phyloP scores from a whole-genome alignment of 2,113 vertebrate genomes.

The Nothoprocta pentlandii region DNA sequence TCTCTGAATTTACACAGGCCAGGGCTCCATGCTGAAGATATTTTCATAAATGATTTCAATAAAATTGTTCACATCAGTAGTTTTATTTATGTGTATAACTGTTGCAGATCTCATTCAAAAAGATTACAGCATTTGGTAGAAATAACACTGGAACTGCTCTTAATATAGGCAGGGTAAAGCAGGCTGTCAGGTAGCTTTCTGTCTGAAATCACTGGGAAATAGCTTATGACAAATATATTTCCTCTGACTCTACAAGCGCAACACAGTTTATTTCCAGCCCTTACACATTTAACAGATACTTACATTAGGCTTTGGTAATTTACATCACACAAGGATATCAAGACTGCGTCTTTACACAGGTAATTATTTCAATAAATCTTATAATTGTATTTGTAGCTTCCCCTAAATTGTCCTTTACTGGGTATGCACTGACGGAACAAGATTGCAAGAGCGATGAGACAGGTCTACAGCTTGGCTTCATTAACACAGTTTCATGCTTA shows the following conservation, averaged over 20 bases:
- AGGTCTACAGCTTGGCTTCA: background rate
- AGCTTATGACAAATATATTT: background rate
- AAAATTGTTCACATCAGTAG: background rate
- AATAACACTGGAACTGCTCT: background rate
- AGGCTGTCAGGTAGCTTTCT: background rate
- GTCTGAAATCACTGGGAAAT: background rate
- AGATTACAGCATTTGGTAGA: background rate
- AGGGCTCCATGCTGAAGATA: background rate
- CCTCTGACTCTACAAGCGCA: background rate
- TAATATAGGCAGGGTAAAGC: background rate
- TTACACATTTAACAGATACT: background rate
- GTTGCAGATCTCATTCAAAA: background rate
- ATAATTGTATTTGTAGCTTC: background rate
- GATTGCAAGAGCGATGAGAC: background rate
- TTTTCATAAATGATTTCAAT: background rate
- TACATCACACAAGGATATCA: background rate
- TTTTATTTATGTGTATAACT: background rate
- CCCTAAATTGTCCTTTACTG: background rate
- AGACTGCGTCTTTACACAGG: background rate
- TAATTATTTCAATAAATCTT: background rate
- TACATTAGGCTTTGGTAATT: background rate
- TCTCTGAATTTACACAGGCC: background rate
- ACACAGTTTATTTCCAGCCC: background rate
- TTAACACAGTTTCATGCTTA: background rate
- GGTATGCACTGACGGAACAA: background rate